Percentiles rank a stretch among this genome's conserved stretches.
Evolutionary conservation across 2,113 vertebrate species (phyloP).

Genomic region (Siniperca chuatsi): DNA sequence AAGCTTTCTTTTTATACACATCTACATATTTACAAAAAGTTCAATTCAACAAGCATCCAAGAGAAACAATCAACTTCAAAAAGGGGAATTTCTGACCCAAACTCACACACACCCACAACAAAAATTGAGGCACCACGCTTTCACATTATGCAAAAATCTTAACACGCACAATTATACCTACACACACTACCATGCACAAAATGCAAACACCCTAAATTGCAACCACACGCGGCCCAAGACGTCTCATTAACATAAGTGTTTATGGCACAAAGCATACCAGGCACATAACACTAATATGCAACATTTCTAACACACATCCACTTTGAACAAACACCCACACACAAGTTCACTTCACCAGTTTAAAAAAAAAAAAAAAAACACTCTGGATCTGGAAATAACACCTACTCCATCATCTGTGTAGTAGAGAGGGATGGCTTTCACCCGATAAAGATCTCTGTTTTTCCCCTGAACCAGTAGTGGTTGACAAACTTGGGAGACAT

Average conservation of each 20-base stretch:
- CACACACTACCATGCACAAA: slow-evolving; percentile 74
- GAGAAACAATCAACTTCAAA: slow-evolving; percentile 52
- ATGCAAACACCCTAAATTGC: slow-evolving; percentile 73
- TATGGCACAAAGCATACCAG: slow-evolving; percentile 74
- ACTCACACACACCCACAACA: slow-evolving; percentile 65
- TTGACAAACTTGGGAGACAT: not conserved
- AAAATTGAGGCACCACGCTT: slow-evolving; percentile 60
- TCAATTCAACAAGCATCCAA: slow-evolving; percentile 65
- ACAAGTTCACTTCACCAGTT: slow-evolving; percentile 69
- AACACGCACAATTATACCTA: slow-evolving; percentile 61
- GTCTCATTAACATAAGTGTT: slow-evolving; percentile 66
- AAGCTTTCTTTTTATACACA: slow-evolving; percentile 83
- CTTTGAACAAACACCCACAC: slow-evolving; percentile 72
- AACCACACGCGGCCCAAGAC: slow-evolving; percentile 61
- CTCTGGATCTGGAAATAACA: slow-evolving; percentile 34
- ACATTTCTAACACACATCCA: slow-evolving; percentile 74
- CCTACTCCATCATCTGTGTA: slow-evolving; percentile 46
- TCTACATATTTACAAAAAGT: slow-evolving; percentile 86
- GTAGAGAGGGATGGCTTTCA: slow-evolving; percentile 13
- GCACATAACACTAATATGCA: slow-evolving; percentile 75
- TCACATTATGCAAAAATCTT: slow-evolving; percentile 71
- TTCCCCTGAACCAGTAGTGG: not conserved
- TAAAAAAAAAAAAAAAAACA: slow-evolving; percentile 54
- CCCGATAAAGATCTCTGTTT: not conserved
- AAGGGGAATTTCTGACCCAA: slow-evolving; percentile 50